These are phyloP conservation scores for Limnephilus rhombicus DNA, from an alignment of 2,888 invertebrate genomes.

Conservation along the genomic window DNA sequence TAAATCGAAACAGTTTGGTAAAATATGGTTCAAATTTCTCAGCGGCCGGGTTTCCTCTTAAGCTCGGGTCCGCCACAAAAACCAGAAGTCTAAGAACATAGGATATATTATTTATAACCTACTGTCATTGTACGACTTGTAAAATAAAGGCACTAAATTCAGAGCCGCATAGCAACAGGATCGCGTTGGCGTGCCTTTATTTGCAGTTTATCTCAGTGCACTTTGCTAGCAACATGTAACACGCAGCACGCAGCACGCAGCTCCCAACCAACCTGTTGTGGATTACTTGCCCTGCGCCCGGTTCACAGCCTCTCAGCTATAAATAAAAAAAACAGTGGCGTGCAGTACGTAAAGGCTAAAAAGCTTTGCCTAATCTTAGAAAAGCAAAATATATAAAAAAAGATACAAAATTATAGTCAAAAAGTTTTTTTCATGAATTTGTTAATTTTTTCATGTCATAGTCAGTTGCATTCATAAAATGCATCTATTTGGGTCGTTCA, in stretches of 20 bases:
- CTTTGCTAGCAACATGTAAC: not conserved
- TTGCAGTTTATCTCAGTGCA: not conserved
- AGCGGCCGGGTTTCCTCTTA: too few relatives aligned
- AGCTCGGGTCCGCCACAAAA: not conserved
- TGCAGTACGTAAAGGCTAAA: too few relatives aligned
- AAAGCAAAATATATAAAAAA: too few relatives aligned
- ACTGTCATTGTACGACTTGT: not conserved
- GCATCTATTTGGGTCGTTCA: too few relatives aligned
- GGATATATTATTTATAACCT: not conserved
- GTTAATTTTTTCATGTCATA: too few relatives aligned
- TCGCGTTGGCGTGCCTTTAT: not conserved
- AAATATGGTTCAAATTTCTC: too few relatives aligned
- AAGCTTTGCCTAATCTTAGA: too few relatives aligned
- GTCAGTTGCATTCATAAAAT: too few relatives aligned
- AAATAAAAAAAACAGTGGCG: not conserved
- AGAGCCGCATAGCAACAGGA: not conserved
- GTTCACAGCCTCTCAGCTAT: not conserved
- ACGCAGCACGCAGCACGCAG: not conserved
- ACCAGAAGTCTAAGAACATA: not conserved
- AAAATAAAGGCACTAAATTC: not conserved
- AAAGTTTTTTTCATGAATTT: too few relatives aligned
- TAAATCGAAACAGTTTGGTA: too few relatives aligned
- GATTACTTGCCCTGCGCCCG: not conserved
- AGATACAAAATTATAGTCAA: too few relatives aligned
- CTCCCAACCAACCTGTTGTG: not conserved